These are phyloP conservation scores for Corbicula japonica DNA, from an alignment of 2,888 invertebrate genomes.

Conservation along the genomic window DNA sequence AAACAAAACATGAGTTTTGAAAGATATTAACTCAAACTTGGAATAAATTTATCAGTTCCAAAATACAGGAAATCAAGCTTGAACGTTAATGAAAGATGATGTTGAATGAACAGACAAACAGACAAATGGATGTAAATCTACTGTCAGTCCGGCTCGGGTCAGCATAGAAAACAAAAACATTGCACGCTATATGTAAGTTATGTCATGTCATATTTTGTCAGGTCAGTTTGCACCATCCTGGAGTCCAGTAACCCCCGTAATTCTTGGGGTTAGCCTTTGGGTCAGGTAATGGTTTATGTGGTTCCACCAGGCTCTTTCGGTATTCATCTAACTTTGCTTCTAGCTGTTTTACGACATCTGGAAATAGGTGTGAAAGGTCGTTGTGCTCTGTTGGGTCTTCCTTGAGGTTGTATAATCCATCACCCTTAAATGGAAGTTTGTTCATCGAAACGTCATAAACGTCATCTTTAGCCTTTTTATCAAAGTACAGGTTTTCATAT, in stretches of 20 bases:
- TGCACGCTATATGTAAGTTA: too few relatives aligned
- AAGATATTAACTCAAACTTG: too few relatives aligned
- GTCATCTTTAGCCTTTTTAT: background rate
- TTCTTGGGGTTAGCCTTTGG: conserved; percentile 53
- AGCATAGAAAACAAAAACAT: too few relatives aligned
- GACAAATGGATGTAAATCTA: too few relatives aligned
- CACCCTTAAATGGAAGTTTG: background rate
- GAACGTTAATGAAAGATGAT: too few relatives aligned
- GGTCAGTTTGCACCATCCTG: conserved; percentile 65
- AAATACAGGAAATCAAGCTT: too few relatives aligned
- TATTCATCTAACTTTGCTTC: conserved; percentile 40
- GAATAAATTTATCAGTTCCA: too few relatives aligned
- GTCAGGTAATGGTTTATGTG: conserved; percentile 16
- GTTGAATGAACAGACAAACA: too few relatives aligned
- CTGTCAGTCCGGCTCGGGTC: too few relatives aligned
- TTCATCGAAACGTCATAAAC: background rate
- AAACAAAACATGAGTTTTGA: too few relatives aligned
- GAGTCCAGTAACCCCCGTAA: conserved; percentile 64
- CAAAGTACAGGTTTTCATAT: conserved; percentile 1
- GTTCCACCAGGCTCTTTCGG: conserved; percentile 37
- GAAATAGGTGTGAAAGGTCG: conserved; percentile 47
- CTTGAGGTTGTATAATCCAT: conserved; percentile 39
- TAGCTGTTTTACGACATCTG: conserved; percentile 43
- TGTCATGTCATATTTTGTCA: too few relatives aligned
- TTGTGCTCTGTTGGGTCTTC: conserved; percentile 62